Percentiles rank a stretch among this genome's conserved stretches.
Conservation (phyloP, 2,888 invertebrate species). For the Tachina lurida region DNA sequence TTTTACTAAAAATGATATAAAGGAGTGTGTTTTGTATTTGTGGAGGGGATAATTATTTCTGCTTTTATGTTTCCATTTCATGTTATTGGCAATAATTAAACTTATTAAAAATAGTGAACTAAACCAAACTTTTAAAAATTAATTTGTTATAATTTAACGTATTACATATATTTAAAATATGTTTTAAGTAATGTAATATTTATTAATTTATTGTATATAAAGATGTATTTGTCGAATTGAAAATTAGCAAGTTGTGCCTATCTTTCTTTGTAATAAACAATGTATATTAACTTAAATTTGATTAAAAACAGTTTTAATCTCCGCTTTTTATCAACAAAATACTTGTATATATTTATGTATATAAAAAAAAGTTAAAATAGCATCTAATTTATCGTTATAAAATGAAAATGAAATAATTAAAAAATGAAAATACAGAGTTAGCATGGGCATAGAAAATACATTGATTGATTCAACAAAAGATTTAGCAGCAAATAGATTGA, state of each 20-base stretch:
- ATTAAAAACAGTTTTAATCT: constrained; percentile 26
- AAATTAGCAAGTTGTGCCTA: constrained; percentile 2
- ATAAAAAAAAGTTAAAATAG: constrained; percentile 26
- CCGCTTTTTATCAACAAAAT: constrained; percentile 35
- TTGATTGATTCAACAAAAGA: background rate
- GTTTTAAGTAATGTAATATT: constrained; percentile 36
- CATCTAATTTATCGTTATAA: constrained; percentile 45
- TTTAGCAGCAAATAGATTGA: background rate
- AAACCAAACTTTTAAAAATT: constrained; percentile 51
- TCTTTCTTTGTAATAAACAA: constrained; percentile 37
- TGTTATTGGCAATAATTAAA: constrained; percentile 46
- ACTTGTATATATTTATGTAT: constrained; percentile 25
- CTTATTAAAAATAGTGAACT: constrained; percentile 63
- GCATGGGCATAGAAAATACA: background rate
- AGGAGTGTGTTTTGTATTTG: background rate
- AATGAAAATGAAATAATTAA: constrained; percentile 1
- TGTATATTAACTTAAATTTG: constrained; percentile 37
- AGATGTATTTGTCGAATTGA: constrained; percentile 38
- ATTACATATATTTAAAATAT: constrained; percentile 6
- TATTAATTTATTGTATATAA: constrained; percentile 13
- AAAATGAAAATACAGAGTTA: background rate
- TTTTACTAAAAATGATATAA: constrained; percentile 47
- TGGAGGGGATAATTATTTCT: constrained; percentile 41
- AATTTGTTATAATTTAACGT: constrained; percentile 13
- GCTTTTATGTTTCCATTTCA: constrained; percentile 49